These are phyloP conservation scores for Meloidogyne hapla DNA, from an alignment of 1,140 invertebrate genomes.

Conservation along the genomic window DNA sequence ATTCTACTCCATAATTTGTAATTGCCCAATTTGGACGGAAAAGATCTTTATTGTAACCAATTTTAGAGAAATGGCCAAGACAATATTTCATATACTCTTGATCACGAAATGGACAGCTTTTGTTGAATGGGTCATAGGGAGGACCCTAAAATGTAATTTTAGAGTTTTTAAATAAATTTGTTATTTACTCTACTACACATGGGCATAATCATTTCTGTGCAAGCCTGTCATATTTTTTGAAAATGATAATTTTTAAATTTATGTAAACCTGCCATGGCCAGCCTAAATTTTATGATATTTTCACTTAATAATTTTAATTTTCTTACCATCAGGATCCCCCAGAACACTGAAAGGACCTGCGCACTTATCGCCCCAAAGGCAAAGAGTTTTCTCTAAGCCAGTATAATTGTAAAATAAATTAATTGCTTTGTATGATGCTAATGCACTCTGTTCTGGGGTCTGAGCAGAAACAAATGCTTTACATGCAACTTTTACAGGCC, in stretches of 20 bases:
- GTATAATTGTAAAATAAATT: constrained; percentile 47
- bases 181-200: constrained; percentile 74
- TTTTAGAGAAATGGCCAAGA: constrained; percentile 9
- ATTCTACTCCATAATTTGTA: constrained; percentile 76
- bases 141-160: constrained; percentile 2
- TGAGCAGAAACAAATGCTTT: constrained; percentile 28
- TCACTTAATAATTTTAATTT: background rate
- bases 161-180: background rate
- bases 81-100: constrained; percentile 1
- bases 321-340: constrained; percentile 37
- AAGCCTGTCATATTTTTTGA: constrained; percentile 66
- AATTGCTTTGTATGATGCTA: constrained; percentile 40
- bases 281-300: background rate
- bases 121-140: constrained; percentile 17
- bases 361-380: constrained; percentile 19
- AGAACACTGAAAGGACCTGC: constrained; percentile 32
- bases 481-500: constrained; percentile 69
- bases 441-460: constrained; percentile 32
- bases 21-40: constrained; percentile 73
- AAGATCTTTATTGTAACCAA: constrained; percentile 41
- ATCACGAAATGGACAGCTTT: constrained; percentile 10
- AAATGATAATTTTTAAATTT: background rate
- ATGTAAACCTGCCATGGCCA: constrained; percentile 51
- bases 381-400: constrained; percentile 20
- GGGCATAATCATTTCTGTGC: constrained; percentile 95